phyloP scores from a whole-genome alignment of 2,888 invertebrate species.

The Stenotaenia linearis region DNA sequence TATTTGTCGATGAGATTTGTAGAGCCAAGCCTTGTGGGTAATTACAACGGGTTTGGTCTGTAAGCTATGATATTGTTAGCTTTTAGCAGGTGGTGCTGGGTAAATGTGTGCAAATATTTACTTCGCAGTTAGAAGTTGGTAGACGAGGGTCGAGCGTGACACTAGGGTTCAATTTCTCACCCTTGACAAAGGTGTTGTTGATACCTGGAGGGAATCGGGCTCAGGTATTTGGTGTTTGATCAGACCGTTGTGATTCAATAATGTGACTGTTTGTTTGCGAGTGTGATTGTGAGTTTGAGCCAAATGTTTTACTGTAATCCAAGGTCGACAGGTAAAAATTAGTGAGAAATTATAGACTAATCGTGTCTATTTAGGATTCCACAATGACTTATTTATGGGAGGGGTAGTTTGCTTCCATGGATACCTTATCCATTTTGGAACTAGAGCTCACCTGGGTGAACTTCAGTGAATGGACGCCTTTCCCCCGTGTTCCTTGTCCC shows the following conservation, averaged over 20 bases:
- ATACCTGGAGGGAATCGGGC: background rate
- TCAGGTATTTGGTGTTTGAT: background rate
- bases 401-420: background rate
- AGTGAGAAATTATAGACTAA: background rate
- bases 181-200: conserved; percentile 15
- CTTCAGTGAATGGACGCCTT: background rate
- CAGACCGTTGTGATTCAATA: background rate
- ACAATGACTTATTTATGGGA: conserved; percentile 8
- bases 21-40: background rate
- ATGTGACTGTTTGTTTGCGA: background rate
- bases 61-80: conserved; percentile 6
- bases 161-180: conserved; percentile 7
- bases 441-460: background rate
- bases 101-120: conserved; percentile 16
- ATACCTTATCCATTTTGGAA: conserved; percentile 3
- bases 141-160: conserved; percentile 11
- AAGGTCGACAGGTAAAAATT: background rate
- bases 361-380: background rate
- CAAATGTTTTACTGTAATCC: background rate
- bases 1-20: background rate
- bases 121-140: background rate
- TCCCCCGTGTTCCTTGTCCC: background rate
- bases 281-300: background rate
- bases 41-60: background rate
- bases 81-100: background rate